Evolutionary conservation across 2,888 invertebrate genomes (phyloP).

Genomic region (Lydus trimaculatus): DNA sequence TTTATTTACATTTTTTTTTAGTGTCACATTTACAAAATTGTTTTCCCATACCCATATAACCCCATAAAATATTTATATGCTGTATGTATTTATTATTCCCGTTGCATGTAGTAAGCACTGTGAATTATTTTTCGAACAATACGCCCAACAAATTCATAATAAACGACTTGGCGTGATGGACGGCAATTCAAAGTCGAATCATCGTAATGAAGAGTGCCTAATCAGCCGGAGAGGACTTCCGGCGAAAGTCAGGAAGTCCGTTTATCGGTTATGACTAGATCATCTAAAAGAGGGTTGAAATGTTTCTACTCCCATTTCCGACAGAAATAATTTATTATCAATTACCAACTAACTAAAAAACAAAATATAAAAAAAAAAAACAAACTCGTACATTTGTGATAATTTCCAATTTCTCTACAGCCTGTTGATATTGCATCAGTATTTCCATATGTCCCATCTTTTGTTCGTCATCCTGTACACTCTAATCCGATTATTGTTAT

Average conservation of each 20-base stretch:
- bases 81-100: conserved; percentile 52
- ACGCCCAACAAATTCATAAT: conserved; percentile 55
- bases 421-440: neutral
- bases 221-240: conserved; percentile 56
- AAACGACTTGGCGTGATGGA: conserved; percentile 56
- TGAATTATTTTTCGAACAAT: conserved; percentile 50
- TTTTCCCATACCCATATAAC: conserved; percentile 50
- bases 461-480: neutral
- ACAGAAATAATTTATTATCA: conserved; percentile 7
- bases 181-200: conserved; percentile 49
- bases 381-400: too few relatives aligned
- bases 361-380: neutral
- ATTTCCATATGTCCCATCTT: neutral
- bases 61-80: conserved; percentile 53
- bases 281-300: conserved; percentile 25
- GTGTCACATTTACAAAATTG: conserved; percentile 56
- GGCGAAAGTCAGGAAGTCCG: conserved; percentile 50
- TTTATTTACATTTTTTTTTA: conserved; percentile 15
- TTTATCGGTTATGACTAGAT: conserved; percentile 51
- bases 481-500: conserved; percentile 18
- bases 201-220: conserved; percentile 55
- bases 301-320: conserved; percentile 14
- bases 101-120: conserved; percentile 45
- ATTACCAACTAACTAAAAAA: neutral
- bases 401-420: neutral